A percentile compares a stretch with the other conserved stretches of the same genome.
These are phyloP conservation scores for Margaritifera margaritifera DNA, from an alignment of 2,888 invertebrate genomes.

Conservation along the genomic window DNA sequence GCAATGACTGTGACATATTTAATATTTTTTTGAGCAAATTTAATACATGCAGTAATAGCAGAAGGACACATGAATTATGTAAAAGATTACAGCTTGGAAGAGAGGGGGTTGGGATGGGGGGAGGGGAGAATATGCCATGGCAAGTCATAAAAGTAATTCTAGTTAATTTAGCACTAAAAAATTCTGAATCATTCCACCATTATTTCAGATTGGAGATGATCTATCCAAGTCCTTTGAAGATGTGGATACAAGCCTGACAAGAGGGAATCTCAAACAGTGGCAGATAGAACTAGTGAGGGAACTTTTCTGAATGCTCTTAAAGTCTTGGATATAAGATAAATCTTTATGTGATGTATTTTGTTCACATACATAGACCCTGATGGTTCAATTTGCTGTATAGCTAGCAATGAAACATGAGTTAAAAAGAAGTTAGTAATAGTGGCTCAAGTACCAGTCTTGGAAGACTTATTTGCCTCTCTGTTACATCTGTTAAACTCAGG, in stretches of 20 bases:
- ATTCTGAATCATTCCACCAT: not conserved
- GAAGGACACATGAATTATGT: no score
- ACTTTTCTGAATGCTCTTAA: not conserved
- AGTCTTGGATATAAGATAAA: not conserved
- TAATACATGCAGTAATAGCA: no score
- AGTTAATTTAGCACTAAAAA: not conserved
- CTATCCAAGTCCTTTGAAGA: slow-evolving; percentile 21
- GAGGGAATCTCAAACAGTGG: slow-evolving; percentile 49
- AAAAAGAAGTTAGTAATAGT: no score
- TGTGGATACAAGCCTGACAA: slow-evolving; percentile 25
- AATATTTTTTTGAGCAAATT: no score
- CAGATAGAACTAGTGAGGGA: slow-evolving; percentile 55
- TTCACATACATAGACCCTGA: not conserved
- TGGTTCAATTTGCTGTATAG: no score
- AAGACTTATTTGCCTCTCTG: no score
- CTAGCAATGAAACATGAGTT: no score
- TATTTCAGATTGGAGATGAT: slow-evolving; percentile 21
- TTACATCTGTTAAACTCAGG: no score
- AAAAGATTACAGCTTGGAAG: no score
- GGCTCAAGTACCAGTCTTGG: no score
- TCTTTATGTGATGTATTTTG: not conserved
- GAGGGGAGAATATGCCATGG: not conserved
- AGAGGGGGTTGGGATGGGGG: no score
- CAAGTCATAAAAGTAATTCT: not conserved
- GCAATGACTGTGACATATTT: no score